Base-by-base conservation (phyloP, 2,113 vertebrate species). In the Proterorhinus semilunaris region DNA sequence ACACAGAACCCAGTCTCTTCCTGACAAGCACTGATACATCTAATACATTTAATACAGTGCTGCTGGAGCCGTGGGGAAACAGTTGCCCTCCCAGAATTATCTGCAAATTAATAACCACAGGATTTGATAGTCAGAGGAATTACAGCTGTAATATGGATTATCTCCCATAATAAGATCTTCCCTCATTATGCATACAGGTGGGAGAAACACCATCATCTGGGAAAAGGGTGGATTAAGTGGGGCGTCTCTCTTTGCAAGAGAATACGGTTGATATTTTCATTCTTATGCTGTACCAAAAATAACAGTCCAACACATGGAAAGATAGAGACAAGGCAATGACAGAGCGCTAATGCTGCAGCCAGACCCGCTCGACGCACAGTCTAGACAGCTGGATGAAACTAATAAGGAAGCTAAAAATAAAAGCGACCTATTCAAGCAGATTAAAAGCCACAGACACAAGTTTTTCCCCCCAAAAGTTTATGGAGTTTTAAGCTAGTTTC, bases 61-160 rank as follows among this genome's bases (percentile, higher is more conserved):
- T 47, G 49, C 64, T 9, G 45, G 54, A 8, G 4, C 49, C 48
- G 21, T 42, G 42, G 73, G 69, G 65, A 71, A 83, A 65, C 11
- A 15, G 42, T 15, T 51, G 73, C 55, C 76, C 74, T 74, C 49
- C 76, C 69, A 66, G 72, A 54, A 80, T 77, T 73, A 79, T 77
- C 16, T 76, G n/a, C 44, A 68, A 84, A 77, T 79, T 65, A 83
- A 78, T 78, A 69, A 78, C 42, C 71, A 36, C 45, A 66, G 36
- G 53, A 21, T 61, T 75, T 47, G 15, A 13, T 74, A 54, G 61
- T 62, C 64, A 52, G 6, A 43, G 61, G 43, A 10, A 69, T 69
- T 61, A 72, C 51, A 46, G 5, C 15, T 64, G 49, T 16, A 73
- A 44, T 51, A 66, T 66, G 54, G 6, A 64, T 72, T 63, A 72